These are phyloP conservation scores for Pogonus chalceus DNA, from an alignment of 1,140 invertebrate genomes.

Conservation along the genomic window DNA sequence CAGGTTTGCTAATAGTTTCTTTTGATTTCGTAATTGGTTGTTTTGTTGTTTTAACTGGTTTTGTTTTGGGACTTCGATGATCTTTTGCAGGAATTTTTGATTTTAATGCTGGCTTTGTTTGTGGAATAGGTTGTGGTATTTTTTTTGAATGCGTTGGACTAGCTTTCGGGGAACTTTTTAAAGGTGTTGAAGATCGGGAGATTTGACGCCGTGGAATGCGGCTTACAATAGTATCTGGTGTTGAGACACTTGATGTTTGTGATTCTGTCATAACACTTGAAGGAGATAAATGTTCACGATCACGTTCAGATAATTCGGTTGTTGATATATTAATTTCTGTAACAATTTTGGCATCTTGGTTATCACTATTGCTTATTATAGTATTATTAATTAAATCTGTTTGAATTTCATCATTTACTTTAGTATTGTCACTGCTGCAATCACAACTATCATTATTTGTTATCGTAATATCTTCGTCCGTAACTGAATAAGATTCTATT, in stretches of 20 bases:
- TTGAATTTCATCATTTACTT: conserved; percentile 18
- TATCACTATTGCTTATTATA: conserved; percentile 10
- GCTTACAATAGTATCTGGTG: conserved; percentile 46
- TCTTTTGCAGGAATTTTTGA: conserved; percentile 13
- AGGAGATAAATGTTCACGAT: background rate
- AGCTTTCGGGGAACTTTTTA: conserved; percentile 24
- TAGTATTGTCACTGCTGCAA: conserved; percentile 30
- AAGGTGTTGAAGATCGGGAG: background rate
- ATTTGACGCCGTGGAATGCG: conserved; percentile 26
- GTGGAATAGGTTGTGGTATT: conserved; percentile 30
- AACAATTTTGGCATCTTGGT: background rate
- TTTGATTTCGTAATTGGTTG: background rate
- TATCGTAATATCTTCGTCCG: background rate
- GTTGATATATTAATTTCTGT: background rate
- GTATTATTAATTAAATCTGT: conserved; percentile 13
- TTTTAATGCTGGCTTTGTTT: conserved; percentile 7
- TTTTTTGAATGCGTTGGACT: conserved; percentile 34
- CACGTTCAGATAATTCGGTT: background rate
- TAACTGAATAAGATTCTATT: background rate
- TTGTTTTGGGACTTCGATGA: conserved; percentile 26
- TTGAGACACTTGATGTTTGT: conserved; percentile 54
- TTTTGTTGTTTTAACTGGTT: background rate
- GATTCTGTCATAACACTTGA: conserved; percentile 42
- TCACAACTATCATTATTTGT: background rate
- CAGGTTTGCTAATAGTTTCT: conserved; percentile 15